A percentile compares a stretch with the other conserved stretches of the same genome.
These are phyloP conservation scores for Epirrhoe alternata DNA, from an alignment of 2,888 invertebrate species.

Conservation along the genomic window DNA sequence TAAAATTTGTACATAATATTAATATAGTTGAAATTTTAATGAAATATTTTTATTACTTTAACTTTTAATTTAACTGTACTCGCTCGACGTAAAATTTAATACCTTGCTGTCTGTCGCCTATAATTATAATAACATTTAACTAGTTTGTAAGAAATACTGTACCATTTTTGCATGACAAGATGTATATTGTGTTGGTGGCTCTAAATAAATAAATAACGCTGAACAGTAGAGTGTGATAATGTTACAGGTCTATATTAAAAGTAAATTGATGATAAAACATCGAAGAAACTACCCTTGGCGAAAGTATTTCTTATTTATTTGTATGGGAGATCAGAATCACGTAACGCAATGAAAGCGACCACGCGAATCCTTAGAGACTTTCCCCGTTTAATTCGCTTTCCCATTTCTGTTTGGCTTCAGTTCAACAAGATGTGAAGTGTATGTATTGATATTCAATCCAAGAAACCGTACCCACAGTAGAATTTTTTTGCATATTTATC, in stretches of 20 bases:
- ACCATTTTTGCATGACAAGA: too few relatives aligned
- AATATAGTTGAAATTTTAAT: too few relatives aligned
- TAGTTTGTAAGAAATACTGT: too few relatives aligned
- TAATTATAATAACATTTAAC: too few relatives aligned
- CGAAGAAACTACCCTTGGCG: background rate
- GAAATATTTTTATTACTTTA: too few relatives aligned
- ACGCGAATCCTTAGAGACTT: slow-evolving; percentile 78
- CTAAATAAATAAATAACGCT: background rate
- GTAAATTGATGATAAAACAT: too few relatives aligned
- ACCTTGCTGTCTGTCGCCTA: too few relatives aligned
- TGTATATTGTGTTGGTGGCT: too few relatives aligned
- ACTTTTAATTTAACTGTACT: too few relatives aligned
- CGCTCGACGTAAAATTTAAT: too few relatives aligned
- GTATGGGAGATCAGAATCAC: slow-evolving; percentile 56
- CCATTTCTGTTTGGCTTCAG: slow-evolving; percentile 54
- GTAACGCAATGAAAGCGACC: slow-evolving; percentile 67
- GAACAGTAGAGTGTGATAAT: background rate
- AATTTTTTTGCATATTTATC: slow-evolving; percentile 1
- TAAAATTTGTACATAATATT: too few relatives aligned
- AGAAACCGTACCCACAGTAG: slow-evolving; percentile 2
- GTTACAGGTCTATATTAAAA: background rate
- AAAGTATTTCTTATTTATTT: slow-evolving; percentile 35
- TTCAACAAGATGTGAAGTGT: slow-evolving; percentile 13
- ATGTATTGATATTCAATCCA: slow-evolving; percentile 10
- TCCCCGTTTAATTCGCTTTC: slow-evolving; percentile 82